phyloP scores from a whole-genome alignment of 2,888 invertebrate species.

The Andrena bucephala region DNA sequence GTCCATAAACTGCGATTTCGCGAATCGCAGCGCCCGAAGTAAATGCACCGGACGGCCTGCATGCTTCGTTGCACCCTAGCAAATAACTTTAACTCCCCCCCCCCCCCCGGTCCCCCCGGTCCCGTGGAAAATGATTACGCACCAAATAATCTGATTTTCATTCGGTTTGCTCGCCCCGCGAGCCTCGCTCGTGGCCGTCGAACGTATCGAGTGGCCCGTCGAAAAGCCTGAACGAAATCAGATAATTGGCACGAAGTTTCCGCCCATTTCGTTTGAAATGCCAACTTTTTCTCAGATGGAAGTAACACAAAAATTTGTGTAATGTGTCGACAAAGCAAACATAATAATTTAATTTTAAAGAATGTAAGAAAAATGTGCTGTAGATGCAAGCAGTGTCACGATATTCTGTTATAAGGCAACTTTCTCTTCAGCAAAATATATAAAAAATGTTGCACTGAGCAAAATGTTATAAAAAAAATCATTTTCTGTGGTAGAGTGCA shows the following conservation, averaged over 20 bases:
- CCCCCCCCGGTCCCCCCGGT: conserved; percentile 7
- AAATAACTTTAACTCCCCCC: conserved; percentile 67
- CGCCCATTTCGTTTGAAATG: conserved; percentile 21
- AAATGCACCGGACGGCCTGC: conserved; percentile 56
- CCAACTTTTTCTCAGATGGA: too few species aligned
- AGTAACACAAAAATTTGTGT: too few species aligned
- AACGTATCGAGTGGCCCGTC: conserved; percentile 31
- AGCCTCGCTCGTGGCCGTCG: conserved; percentile 30
- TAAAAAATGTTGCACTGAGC: too few species aligned
- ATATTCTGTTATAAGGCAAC: too few species aligned
- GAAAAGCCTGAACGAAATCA: conserved; percentile 47
- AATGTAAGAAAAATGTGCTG: too few species aligned
- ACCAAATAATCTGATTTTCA: conserved; percentile 68
- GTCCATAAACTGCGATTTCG: conserved; percentile 72
- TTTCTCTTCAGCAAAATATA: too few species aligned
- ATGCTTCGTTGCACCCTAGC: conserved; percentile 64
- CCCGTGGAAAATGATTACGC: conserved; percentile 64
- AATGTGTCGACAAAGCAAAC: too few species aligned
- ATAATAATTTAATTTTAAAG: too few species aligned
- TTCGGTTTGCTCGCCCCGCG: conserved; percentile 45
- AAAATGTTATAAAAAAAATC: too few species aligned
- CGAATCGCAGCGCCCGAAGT: conserved; percentile 65
- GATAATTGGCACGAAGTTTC: conserved; percentile 53
- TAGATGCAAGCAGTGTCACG: too few species aligned
- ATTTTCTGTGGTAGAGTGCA: too few species aligned